Evolutionary conservation across 2,888 invertebrate species (phyloP), one percentile per base, ranked within the genome.

Genomic region (Formica aserva): DNA sequence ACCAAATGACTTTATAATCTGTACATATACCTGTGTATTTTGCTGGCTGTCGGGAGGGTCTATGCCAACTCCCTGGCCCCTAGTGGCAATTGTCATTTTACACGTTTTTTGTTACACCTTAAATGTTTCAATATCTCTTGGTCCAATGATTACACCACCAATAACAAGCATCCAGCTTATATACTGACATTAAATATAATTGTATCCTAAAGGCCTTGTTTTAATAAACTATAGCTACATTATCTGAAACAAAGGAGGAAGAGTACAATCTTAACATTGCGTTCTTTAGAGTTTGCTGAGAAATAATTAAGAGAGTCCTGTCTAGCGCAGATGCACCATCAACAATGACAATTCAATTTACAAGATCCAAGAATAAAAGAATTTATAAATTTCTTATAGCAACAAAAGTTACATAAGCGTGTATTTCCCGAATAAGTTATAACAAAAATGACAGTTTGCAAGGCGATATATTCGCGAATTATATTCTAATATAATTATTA

Each of bases 11-110:
- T 63, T 15, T 32, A 11, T 41, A 66, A 35, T 32, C 26, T 35
- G 18, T n/a, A 52, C 48, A n/a, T n/a, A 29, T 91, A 94, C 94
- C 93, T 94, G 94, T 86, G 94, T 92, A 82, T 91, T 94, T 90
- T 94, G 94, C 86, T 94, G 94, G 89, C 91, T 94, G 87, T 96
- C 96, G 87, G 96, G 95, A 92, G 96, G 96, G 92, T 96, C 96
- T 92, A 96, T 95, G 89, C 95, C 95, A 89, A 96, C 95, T 92
- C 96, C 96, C 95, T 96, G 96, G 94, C 96, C 96, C 95, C 96
- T 95, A 83, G 96, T 96, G 94, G 96, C 96, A 94, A 96, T 96
- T 93, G 96, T 96, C 96, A 96, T 96, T 94, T 94, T 95, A 94
- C 89, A 86, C 89, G 89, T 87, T 92, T 85, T 92, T 88, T 89